Base-by-base conservation (phyloP, 2,888 invertebrate species). In the Latheticus oryzae region DNA sequence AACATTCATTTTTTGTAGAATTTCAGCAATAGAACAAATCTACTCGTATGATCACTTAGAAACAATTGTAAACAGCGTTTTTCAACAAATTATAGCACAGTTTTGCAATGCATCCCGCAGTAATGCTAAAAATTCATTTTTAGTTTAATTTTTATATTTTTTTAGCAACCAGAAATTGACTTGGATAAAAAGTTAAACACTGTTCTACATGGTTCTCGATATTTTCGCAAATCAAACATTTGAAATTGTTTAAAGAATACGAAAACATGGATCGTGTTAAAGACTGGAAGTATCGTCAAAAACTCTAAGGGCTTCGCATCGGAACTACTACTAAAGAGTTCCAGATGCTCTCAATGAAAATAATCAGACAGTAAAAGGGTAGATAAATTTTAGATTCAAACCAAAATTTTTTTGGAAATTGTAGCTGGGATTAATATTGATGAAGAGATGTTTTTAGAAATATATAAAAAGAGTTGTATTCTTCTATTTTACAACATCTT, bases 21-120 rank as follows among this genome's bases (percentile, higher is more conserved):
- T 90, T 80, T 84, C 87, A 0, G 87, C 84, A 68, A 82, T 87
- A 66, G 88, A 90, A 72, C 76, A 84, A 43, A 81, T 81, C 12
- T 86, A 87, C 61, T 79, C 84, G 0, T 80, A 83, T 0, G 78
- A 84, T 43, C 81, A 83, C 0, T 70, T 79, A 12, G 68, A 76
- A 2, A 80, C 83, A 26, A 78, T 87, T 15, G 32, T 82, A 21
- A 77, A 80, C 3, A 82, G 85, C 56, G 81, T 88, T 0, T 81
- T 82, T 30, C 81, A 84, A 1, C 88, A 90, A 75, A 88, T 89
- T 71, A 83, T 83, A 70, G 83, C 86, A 15, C 90, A 91, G 76
- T 0, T 91, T 90, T 72, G 84, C 76, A 2, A 70, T 76, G n/a
- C 76, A 76, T 61, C 70, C 73, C 28, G 66, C 68, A 2, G 69